Evolutionary conservation across 2,797 vertebrate species (phyloP).

Genomic region (Neostethus bicornis): DNA sequence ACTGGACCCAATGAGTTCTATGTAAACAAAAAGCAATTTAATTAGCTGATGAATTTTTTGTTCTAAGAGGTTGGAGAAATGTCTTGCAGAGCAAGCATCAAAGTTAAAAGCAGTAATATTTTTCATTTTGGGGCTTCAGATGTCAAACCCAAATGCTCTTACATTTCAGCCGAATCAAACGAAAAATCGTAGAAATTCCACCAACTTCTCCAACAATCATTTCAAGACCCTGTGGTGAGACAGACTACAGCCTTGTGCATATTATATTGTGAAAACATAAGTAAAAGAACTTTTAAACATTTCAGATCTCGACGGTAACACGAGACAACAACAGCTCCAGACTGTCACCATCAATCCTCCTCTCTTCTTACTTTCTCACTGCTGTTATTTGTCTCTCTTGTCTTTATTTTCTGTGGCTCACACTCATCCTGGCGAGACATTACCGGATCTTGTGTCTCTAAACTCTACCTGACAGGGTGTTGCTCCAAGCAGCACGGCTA

Average conservation of each 20-base stretch:
- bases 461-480: slow-evolving; percentile 76
- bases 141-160: not conserved
- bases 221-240: not conserved
- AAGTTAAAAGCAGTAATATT: too few species aligned
- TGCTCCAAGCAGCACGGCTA: slow-evolving; percentile 71
- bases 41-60: too few species aligned
- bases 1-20: too few species aligned
- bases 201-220: not conserved
- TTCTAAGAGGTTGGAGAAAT: not conserved
- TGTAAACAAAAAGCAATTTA: too few species aligned
- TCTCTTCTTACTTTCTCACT: slow-evolving; percentile 53
- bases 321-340: slow-evolving; percentile 48
- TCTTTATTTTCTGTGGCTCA: slow-evolving; percentile 39
- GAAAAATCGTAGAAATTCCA: not conserved
- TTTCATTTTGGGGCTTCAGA: too few species aligned
- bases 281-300: slow-evolving; percentile 32
- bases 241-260: slow-evolving; percentile 2
- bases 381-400: slow-evolving; percentile 34
- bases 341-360: slow-evolving; percentile 55
- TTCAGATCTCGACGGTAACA: slow-evolving; percentile 40
- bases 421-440: slow-evolving; percentile 40
- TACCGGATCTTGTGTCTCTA: slow-evolving; percentile 69
- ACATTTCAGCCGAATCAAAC: not conserved
- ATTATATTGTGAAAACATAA: slow-evolving; percentile 17
- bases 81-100: too few species aligned